Conservation (phyloP, 2,888 invertebrate genomes). For the Drosophila pseudotalamancana region DNA sequence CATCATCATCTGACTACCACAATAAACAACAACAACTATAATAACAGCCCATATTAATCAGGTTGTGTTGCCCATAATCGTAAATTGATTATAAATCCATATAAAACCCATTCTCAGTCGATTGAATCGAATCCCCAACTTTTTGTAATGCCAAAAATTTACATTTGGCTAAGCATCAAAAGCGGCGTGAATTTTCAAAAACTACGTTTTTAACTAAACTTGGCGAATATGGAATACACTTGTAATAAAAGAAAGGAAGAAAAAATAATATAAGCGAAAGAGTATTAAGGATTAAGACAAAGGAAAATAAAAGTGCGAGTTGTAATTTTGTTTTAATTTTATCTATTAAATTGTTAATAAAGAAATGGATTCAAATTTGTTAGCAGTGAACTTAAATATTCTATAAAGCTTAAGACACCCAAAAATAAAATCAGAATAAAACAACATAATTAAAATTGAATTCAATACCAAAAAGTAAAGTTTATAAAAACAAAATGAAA, state of each 20-base stretch:
- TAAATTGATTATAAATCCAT: constrained; percentile 71
- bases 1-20: constrained; percentile 11
- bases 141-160: constrained; percentile 55
- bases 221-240: constrained; percentile 7
- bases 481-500: not conserved
- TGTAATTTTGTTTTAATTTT: too few species aligned
- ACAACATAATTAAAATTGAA: not conserved
- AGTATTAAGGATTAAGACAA: not conserved
- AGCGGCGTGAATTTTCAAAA: constrained; percentile 20
- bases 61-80: constrained; percentile 46
- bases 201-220: constrained; percentile 14
- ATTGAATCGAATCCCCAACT: constrained; percentile 29
- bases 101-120: constrained; percentile 46
- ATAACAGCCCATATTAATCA: constrained; percentile 26
- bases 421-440: too few species aligned
- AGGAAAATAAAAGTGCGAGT: too few species aligned
- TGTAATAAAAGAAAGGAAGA: not conserved
- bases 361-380: too few species aligned
- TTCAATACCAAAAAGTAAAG: not conserved
- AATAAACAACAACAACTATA: not conserved
- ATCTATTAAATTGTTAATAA: too few species aligned
- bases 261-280: not conserved
- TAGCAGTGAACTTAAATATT: too few species aligned
- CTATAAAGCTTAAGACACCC: too few species aligned
- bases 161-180: constrained; percentile 52